Conservation (phyloP, 2,888 invertebrate species). For the Epinotia nisella region DNA sequence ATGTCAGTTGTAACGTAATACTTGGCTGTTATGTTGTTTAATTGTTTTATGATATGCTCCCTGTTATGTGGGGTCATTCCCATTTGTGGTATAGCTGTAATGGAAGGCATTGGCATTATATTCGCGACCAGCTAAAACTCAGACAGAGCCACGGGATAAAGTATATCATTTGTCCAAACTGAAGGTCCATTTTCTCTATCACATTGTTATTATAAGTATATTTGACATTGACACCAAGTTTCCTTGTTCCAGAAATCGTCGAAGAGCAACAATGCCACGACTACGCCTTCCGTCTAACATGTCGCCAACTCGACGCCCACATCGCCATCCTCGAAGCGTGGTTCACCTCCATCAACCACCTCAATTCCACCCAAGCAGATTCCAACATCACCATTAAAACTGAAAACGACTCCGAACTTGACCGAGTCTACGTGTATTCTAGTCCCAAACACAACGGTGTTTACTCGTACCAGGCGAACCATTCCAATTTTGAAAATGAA, state of each 20-base stretch:
- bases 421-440: conserved; percentile 75
- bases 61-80: not conserved
- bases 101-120: not conserved
- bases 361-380: conserved; percentile 55
- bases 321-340: conserved; percentile 87
- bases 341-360: conserved; percentile 70
- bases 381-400: conserved; percentile 63
- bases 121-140: not conserved
- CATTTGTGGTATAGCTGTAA: too few relatives aligned
- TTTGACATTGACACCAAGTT: not conserved
- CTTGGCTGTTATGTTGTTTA: not conserved
- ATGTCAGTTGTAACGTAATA: not conserved
- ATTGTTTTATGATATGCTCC: not conserved
- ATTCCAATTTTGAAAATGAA: conserved; percentile 64
- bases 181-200: not conserved
- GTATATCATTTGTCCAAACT: not conserved
- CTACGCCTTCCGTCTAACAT: conserved; percentile 85
- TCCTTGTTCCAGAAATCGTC: conserved; percentile 86
- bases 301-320: conserved; percentile 86
- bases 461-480: conserved; percentile 62
- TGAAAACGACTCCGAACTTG: conserved; percentile 75
- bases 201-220: not conserved
- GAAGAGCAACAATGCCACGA: conserved; percentile 86
- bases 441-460: conserved; percentile 80
- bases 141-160: too few relatives aligned